phyloP scores from a whole-genome alignment of 2,797 vertebrate species.

The Hydrolagus colliei region DNA sequence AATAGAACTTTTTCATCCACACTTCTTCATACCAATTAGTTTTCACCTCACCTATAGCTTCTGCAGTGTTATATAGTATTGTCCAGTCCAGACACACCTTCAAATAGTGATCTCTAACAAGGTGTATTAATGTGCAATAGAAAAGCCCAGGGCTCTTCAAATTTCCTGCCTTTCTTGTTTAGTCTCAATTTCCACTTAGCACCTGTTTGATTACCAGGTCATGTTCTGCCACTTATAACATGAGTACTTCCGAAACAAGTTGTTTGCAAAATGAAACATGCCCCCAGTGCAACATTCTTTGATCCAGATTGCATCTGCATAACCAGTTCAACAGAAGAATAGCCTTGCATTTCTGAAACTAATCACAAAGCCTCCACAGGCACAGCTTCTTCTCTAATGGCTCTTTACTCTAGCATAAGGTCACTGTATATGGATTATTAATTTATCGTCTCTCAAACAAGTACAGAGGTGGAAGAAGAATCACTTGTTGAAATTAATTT shows the following conservation, averaged over 20 bases:
- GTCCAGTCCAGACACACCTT: too few relatives aligned
- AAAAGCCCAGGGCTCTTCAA: too few relatives aligned
- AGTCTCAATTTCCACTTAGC: too few relatives aligned
- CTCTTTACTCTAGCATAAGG: not conserved
- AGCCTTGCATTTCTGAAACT: not conserved
- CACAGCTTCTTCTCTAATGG: not conserved
- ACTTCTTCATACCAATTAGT: too few relatives aligned
- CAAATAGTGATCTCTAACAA: too few relatives aligned
- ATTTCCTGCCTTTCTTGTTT: too few relatives aligned
- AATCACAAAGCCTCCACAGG: not conserved
- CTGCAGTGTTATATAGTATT: too few relatives aligned
- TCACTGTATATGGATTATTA: not conserved
- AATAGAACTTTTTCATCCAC: too few relatives aligned
- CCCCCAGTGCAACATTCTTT: not conserved
- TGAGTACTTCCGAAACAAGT: not conserved
- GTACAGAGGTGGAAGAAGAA: not conserved
- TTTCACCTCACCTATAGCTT: too few relatives aligned
- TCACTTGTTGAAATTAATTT: not conserved
- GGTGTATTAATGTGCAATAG: too few relatives aligned
- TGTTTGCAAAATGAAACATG: slow-evolving; percentile 10
- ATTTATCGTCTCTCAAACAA: not conserved
- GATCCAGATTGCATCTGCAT: not conserved
- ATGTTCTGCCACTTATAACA: not conserved
- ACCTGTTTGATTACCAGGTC: too few relatives aligned
- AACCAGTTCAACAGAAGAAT: not conserved